These are phyloP conservation scores for Sus cebifrons DNA, from an alignment of 2,797 vertebrate species.

Conservation along the genomic window DNA sequence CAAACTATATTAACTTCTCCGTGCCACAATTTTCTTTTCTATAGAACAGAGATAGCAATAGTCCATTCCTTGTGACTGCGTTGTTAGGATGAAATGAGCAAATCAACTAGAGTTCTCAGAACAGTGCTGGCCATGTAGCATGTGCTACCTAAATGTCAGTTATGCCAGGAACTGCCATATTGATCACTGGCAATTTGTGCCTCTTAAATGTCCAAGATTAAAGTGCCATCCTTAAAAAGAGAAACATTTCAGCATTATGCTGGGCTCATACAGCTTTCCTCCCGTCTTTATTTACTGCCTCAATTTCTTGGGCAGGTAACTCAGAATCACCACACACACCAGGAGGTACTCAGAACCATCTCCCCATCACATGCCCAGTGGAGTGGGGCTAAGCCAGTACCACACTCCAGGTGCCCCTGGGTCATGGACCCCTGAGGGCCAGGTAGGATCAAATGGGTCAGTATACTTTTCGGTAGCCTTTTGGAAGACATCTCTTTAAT, in stretches of 20 bases:
- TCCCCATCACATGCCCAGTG: neutral
- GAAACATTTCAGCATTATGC: neutral
- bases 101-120: neutral
- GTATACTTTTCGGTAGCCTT: neutral
- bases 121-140: fast-evolving
- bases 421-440: neutral
- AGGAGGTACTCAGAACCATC: neutral
- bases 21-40: neutral
- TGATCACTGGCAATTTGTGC: neutral
- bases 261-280: neutral
- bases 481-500: neutral
- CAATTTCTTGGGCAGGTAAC: neutral
- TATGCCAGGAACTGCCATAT: neutral
- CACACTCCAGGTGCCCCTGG: neutral
- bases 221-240: neutral
- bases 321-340: neutral
- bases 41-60: neutral
- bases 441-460: neutral
- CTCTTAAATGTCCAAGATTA: neutral
- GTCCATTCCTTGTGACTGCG: neutral
- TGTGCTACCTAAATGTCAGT: neutral
- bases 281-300: neutral
- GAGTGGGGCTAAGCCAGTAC: neutral
- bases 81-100: neutral
- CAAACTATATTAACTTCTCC: neutral